These are phyloP conservation scores for Machaerirhynchus nigripectus DNA, from an alignment of 2,113 vertebrate species.

Conservation along the genomic window DNA sequence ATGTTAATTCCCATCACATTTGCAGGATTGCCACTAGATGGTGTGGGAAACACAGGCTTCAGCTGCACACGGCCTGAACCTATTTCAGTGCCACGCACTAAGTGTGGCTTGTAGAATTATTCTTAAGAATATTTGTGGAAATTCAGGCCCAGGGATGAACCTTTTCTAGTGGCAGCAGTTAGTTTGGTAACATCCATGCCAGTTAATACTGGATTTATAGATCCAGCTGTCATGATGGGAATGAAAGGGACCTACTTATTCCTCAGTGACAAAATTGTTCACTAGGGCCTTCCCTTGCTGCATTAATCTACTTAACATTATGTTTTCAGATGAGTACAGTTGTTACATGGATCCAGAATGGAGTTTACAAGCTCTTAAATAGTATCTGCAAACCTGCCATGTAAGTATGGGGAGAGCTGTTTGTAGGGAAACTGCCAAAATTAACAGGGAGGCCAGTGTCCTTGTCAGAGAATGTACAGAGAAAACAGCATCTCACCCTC, in stretches of 20 bases:
- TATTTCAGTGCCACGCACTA: fast-evolving
- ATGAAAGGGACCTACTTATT: neutral
- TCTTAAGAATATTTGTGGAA: neutral
- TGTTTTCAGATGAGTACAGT: neutral
- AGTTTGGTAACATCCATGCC: neutral
- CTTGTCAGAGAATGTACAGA: fast-evolving
- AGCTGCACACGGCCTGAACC: fast-evolving
- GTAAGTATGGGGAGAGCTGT: neutral
- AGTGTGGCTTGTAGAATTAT: neutral
- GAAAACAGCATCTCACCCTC: neutral
- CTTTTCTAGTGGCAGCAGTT: neutral
- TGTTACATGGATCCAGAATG: neutral
- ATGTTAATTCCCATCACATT: neutral
- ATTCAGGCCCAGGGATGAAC: neutral
- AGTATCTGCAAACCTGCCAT: neutral
- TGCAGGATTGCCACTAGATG: conserved; percentile 49
- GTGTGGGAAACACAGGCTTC: neutral
- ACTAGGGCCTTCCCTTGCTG: neutral
- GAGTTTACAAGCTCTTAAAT: neutral
- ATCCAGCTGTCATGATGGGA: neutral
- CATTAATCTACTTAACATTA: neutral
- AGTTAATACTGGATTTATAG: neutral
- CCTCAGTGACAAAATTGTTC: neutral
- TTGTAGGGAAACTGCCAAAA: neutral
- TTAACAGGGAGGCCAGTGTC: neutral